Percentiles rank a stretch among this genome's conserved stretches.
These are phyloP conservation scores for Thryonomys swinderianus DNA, from an alignment of 2,113 vertebrate species.

Conservation along the genomic window DNA sequence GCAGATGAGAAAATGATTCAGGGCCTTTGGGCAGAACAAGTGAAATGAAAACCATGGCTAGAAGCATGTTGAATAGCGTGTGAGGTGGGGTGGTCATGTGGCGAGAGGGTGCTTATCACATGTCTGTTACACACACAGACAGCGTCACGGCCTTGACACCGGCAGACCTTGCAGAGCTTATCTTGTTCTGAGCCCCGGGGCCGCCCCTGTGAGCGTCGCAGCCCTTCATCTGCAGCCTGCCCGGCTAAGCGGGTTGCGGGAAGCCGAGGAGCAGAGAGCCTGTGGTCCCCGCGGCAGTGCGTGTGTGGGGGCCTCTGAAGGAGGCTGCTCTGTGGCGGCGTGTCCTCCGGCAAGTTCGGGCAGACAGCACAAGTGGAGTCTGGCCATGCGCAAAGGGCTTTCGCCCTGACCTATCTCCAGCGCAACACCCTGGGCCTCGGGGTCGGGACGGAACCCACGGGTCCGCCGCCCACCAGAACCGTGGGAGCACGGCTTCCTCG, in stretches of 20 bases:
- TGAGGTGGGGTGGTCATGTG: neutral
- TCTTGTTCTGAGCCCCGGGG: neutral
- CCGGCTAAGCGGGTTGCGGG: neutral
- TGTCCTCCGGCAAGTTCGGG: neutral
- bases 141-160: neutral
- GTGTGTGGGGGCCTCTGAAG: neutral
- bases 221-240: neutral
- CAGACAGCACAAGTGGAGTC: neutral
- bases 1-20: neutral
- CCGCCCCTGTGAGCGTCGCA: neutral
- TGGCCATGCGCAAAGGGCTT: neutral
- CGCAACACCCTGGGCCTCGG: neutral
- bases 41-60: neutral
- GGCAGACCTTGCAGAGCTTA: neutral
- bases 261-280: neutral
- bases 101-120: neutral
- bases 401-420: too few species aligned
- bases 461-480: neutral
- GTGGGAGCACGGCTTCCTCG: neutral
- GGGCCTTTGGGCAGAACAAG: neutral
- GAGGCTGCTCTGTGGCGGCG: neutral
- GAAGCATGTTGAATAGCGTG: neutral
- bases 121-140: neutral
- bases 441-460: neutral
- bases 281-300: too few species aligned